A percentile compares a stretch with the other conserved stretches of the same genome.
Conservation (phyloP, 2,113 vertebrate species). For the Oncorhynchus masou region DNA sequence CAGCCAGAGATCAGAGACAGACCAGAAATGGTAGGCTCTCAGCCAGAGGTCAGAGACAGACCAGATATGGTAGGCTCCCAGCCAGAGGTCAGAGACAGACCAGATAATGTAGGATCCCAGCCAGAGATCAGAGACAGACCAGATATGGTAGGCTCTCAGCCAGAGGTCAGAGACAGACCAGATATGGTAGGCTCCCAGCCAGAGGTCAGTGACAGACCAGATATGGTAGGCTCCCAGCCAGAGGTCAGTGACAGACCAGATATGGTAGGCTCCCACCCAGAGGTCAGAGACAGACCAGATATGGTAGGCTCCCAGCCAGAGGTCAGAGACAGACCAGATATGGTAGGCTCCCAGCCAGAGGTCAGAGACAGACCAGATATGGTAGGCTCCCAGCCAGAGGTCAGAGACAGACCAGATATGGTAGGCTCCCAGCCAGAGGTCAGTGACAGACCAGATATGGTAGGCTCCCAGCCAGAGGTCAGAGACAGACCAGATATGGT, state of each 20-base stretch:
- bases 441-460: neutral
- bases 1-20: constrained; percentile 16
- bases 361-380: neutral
- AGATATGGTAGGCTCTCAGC: too few species aligned
- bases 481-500: neutral
- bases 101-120: too few species aligned
- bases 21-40: too few species aligned
- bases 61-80: too few species aligned
- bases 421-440: too few species aligned
- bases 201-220: neutral
- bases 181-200: too few species aligned
- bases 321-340: constrained; percentile 16
- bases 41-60: constrained; percentile 8
- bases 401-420: constrained; percentile 12
- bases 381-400: neutral
- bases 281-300: neutral
- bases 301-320: neutral
- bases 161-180: constrained; percentile 21
- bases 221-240: neutral
- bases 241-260: constrained; percentile 15
- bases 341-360: too few species aligned
- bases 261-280: too few species aligned
- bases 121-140: constrained; percentile 2
- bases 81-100: constrained; percentile 20
- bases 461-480: neutral